phyloP scores from a whole-genome alignment of 2,797 vertebrate species.

The Coregonus ussuriensis region DNA sequence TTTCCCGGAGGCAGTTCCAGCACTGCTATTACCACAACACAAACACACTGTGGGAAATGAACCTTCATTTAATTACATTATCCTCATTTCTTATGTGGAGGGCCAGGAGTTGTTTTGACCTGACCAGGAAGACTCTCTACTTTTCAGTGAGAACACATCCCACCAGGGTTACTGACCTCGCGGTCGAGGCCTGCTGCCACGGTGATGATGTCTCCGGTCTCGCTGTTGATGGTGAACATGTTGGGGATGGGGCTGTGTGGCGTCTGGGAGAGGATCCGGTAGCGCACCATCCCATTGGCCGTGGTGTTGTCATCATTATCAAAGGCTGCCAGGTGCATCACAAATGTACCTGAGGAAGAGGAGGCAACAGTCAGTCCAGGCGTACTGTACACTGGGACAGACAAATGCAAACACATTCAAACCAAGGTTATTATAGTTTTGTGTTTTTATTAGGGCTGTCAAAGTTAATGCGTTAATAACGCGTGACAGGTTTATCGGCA shows the following conservation, averaged over 20 bases:
- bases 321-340: slow-evolving; percentile 92
- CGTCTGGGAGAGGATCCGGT: slow-evolving; percentile 90
- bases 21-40: too few species aligned
- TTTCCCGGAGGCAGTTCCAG: too few species aligned
- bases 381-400: too few species aligned
- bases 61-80: not conserved
- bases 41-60: too few species aligned
- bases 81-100: not conserved
- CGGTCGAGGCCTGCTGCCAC: slow-evolving; percentile 93
- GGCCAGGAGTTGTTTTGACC: not conserved
- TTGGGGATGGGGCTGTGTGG: slow-evolving; percentile 94
- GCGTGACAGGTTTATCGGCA: too few species aligned
- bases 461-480: too few species aligned
- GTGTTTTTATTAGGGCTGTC: too few species aligned
- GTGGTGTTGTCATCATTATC: slow-evolving; percentile 92
- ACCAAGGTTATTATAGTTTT: too few species aligned
- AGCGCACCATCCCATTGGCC: slow-evolving; percentile 93
- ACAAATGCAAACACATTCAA: too few species aligned
- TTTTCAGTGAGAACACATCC: not conserved
- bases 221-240: slow-evolving; percentile 97
- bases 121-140: too few species aligned
- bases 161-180: slow-evolving; percentile 78
- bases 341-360: slow-evolving; percentile 83
- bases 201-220: slow-evolving; percentile 92
- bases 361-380: not conserved